Conservation (phyloP, 2,888 invertebrate species). For the Orthosia cruda region DNA sequence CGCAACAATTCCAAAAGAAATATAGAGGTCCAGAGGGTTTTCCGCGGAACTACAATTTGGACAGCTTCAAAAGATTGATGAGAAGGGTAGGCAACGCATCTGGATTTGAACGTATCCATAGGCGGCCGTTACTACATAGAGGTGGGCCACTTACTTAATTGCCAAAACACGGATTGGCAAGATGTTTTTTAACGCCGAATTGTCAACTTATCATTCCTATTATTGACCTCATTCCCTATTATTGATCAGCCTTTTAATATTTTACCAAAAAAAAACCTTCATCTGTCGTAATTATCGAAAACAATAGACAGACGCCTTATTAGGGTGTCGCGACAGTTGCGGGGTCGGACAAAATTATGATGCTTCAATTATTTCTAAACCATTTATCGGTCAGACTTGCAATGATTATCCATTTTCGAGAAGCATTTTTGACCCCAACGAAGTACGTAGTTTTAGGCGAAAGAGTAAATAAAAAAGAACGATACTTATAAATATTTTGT, state of each 20-base stretch:
- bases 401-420: conserved; percentile 4
- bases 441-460: conserved; percentile 12
- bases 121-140: conserved; percentile 1
- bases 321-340: too few species aligned
- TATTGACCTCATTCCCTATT: neutral
- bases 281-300: too few species aligned
- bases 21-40: conserved; percentile 39
- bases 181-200: neutral
- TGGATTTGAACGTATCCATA: conserved; percentile 9
- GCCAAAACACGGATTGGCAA: neutral
- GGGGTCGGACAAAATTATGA: too few species aligned
- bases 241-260: too few species aligned
- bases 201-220: neutral
- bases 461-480: conserved; percentile 12
- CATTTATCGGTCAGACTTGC: neutral
- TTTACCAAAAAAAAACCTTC: too few species aligned
- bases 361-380: conserved; percentile 3
- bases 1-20: conserved; percentile 31
- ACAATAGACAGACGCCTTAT: too few species aligned
- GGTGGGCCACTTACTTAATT: neutral
- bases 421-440: conserved; percentile 8
- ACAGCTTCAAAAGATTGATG: conserved; percentile 54
- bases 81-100: conserved; percentile 29
- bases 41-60: conserved; percentile 36
- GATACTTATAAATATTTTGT: conserved; percentile 35